Conservation (phyloP, 2,888 invertebrate genomes). For the Eustalomyia histrio region DNA sequence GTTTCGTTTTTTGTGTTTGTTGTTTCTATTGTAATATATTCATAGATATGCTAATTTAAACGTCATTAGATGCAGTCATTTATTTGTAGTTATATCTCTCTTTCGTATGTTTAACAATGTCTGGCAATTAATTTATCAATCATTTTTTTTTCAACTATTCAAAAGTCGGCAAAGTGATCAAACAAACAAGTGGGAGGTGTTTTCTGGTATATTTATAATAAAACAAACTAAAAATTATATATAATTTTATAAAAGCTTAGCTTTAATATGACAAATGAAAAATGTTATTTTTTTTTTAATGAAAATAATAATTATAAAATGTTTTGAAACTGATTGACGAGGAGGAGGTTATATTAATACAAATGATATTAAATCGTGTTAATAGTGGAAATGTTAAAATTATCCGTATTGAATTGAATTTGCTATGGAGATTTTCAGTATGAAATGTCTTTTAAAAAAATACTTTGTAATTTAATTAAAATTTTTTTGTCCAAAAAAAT, state of each 20-base stretch:
- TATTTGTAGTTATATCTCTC: background rate
- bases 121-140: conserved; percentile 35
- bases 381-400: too few relatives aligned
- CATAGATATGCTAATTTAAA: conserved; percentile 28
- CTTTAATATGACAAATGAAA: too few relatives aligned
- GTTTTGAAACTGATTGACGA: too few relatives aligned
- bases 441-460: too few relatives aligned
- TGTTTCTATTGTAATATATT: conserved; percentile 2
- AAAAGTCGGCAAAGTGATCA: conserved; percentile 6
- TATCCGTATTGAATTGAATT: too few relatives aligned
- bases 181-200: conserved; percentile 21
- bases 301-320: too few relatives aligned
- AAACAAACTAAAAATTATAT: background rate
- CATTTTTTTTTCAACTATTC: background rate
- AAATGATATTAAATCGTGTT: too few relatives aligned
- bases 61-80: conserved; percentile 31
- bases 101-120: conserved; percentile 20
- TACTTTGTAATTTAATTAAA: too few relatives aligned
- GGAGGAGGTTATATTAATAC: too few relatives aligned
- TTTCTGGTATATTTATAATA: conserved; percentile 10
- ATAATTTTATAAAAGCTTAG: background rate
- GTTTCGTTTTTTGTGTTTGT: background rate
- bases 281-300: too few relatives aligned
- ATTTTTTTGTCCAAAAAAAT: too few relatives aligned
- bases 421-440: too few relatives aligned